phyloP scores from a whole-genome alignment of 1,140 invertebrate genomes.

The Pseudomyrmex gracilis region DNA sequence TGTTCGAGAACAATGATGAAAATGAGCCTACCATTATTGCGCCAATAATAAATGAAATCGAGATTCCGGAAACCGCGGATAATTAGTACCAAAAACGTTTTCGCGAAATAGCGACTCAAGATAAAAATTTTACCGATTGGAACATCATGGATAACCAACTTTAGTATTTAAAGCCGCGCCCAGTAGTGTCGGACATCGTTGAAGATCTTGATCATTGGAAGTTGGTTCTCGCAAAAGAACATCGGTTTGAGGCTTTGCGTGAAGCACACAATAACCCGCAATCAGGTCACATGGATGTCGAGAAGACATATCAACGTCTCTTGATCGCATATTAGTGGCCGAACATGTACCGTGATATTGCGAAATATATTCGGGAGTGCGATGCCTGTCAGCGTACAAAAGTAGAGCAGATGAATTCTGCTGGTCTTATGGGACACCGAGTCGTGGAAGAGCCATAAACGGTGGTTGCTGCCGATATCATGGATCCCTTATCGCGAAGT shows the following conservation, averaged over 20 bases:
- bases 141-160: not conserved
- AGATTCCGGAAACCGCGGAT: not conserved
- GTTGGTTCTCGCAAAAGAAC: not conserved
- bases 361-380: constrained; percentile 56
- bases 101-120: fast-evolving
- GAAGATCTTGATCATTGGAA: not conserved
- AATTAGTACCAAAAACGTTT: not conserved
- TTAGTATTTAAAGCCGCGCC: not conserved
- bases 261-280: not conserved
- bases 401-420: constrained; percentile 57
- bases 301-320: constrained; percentile 74
- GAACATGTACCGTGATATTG: constrained; percentile 51
- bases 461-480: not conserved
- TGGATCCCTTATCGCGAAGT: not conserved
- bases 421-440: constrained; percentile 69
- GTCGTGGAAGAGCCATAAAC: not conserved
- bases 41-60: not conserved
- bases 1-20: not conserved
- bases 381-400: constrained; percentile 70
- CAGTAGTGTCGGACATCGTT: not conserved
- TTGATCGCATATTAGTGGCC: constrained; percentile 59
- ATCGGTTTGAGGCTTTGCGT: not conserved
- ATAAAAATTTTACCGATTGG: not conserved
- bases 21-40: fast-evolving
- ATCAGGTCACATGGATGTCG: constrained; percentile 76